phyloP scores from a whole-genome alignment of 2,113 vertebrate genomes.

The Bufo bufo region DNA sequence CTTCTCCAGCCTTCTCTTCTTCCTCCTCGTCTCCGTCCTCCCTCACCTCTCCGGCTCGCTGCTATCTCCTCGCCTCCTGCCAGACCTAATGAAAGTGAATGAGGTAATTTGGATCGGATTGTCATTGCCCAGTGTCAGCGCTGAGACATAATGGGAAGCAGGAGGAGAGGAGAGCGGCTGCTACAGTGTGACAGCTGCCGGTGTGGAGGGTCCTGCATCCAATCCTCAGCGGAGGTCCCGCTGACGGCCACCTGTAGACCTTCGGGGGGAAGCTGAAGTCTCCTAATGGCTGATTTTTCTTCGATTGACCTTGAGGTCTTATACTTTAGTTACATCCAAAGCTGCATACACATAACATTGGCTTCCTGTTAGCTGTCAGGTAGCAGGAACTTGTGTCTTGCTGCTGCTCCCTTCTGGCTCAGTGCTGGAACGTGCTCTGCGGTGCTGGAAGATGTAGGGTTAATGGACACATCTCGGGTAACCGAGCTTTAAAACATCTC shows the following conservation, averaged over 20 bases:
- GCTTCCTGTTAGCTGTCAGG: background rate
- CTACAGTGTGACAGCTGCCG: background rate
- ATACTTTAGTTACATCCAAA: background rate
- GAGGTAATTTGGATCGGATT: constrained; percentile 60
- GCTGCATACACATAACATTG: background rate
- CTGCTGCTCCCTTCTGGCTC: too few species aligned
- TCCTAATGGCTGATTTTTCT: background rate
- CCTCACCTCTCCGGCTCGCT: background rate
- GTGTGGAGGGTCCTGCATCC: background rate
- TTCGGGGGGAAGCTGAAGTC: too few species aligned
- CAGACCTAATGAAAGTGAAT: constrained; percentile 62
- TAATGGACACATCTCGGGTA: too few species aligned
- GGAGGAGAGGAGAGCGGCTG: constrained; percentile 61
- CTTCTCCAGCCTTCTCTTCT: background rate
- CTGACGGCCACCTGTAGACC: too few species aligned
- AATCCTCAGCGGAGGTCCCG: too few species aligned
- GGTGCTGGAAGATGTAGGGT: too few species aligned
- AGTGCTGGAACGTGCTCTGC: too few species aligned
- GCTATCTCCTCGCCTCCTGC: background rate
- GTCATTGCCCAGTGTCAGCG: constrained; percentile 50
- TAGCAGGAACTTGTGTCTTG: background rate
- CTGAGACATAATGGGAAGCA: background rate
- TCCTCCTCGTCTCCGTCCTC: background rate
- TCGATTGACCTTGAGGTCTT: background rate
- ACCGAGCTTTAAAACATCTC: too few species aligned